These are phyloP conservation scores for Siniperca scherzeri DNA, from an alignment of 2,797 vertebrate species.

Conservation along the genomic window DNA sequence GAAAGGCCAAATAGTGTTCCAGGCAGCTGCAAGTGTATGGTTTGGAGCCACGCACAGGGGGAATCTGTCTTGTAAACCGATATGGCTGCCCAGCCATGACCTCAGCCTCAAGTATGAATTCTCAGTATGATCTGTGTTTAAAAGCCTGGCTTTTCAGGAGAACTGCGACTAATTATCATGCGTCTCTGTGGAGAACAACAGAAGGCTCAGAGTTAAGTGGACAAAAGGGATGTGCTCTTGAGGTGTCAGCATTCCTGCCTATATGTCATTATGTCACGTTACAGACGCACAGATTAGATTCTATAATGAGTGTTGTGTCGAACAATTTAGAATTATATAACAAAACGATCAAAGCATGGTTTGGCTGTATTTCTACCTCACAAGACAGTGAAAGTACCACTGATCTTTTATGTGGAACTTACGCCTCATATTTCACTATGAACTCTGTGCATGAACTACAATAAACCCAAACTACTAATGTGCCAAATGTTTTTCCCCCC, in stretches of 20 bases:
- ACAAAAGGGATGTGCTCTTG: conserved; percentile 48
- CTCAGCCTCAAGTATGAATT: conserved; percentile 84
- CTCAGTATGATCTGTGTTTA: conserved; percentile 72
- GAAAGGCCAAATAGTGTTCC: conserved; percentile 45
- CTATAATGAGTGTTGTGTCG: not conserved
- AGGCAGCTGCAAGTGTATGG: conserved; percentile 66
- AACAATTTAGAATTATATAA: conserved; percentile 2
- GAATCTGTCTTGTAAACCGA: conserved; percentile 83
- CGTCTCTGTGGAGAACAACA: conserved; percentile 67
- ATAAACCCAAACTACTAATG: conserved; percentile 37
- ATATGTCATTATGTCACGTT: conserved; percentile 17
- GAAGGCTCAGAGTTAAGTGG: conserved; percentile 33
- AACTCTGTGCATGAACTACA: conserved; percentile 37
- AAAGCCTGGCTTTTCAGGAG: conserved; percentile 74
- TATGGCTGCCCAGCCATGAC: conserved; percentile 81
- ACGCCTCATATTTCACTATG: conserved; percentile 38
- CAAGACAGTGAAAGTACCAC: conserved; percentile 13
- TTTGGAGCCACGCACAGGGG: conserved; percentile 69
- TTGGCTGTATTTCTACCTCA: conserved; percentile 27
- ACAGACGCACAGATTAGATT: conserved; percentile 6
- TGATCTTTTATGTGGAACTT: conserved; percentile 27
- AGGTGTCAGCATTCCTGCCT: conserved; percentile 30
- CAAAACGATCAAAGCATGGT: conserved; percentile 6
- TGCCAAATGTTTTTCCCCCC: conserved; percentile 36
- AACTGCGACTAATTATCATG: conserved; percentile 75